Base-by-base conservation (phyloP, 2,888 invertebrate species). In the Cryptocheilus praepositus region DNA sequence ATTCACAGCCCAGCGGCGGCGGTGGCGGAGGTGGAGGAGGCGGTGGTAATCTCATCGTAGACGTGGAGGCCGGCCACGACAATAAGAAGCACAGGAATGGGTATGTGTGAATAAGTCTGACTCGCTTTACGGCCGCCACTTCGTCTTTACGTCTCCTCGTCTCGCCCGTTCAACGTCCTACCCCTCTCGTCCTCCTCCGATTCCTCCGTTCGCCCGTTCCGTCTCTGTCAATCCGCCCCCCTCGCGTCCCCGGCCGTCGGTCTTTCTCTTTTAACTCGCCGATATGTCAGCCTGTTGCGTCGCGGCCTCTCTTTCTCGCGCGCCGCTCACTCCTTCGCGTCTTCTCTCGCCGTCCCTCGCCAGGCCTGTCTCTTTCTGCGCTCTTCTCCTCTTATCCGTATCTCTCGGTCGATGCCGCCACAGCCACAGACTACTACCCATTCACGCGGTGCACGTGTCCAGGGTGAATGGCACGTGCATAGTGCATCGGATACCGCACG, bases 81-180 rank as follows among this genome's bases (percentile, higher is more conserved):
- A 86, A 77, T 78, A 88, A 88, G 62, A 87, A 87, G 76, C 81
- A 87, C 54, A 83, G 88, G 65, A 88, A 86, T 68, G 88, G 87
- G 88, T 88, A 76, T 82, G 82, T 58, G 28, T 36, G 36, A 36
- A 36, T 36, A 36, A 36, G 36, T 36, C 36, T 36, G 36, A 36
- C 36, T 36, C 36, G 36, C 36, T 36, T 36, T 36, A 36, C 36
- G 1, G 36, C 36, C 15, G 22, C 11, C 15, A 52, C 21, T 60
- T 43, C 56, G 4, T 55, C 55, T 55, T 16, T 28, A 36, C 55
- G 2, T 36, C 11, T 36, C 28, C 55, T 11, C 16, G 18, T 36
- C 36, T 58, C 15, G 25, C 25, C 22, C 25, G 5, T 43, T 61
- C 18, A n/a, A n/a, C 28, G 19, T 57, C 18, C 54, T 52, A 51